Evolutionary conservation across 2,888 invertebrate species (phyloP).

Genomic region (Ectropis crepuscularia): DNA sequence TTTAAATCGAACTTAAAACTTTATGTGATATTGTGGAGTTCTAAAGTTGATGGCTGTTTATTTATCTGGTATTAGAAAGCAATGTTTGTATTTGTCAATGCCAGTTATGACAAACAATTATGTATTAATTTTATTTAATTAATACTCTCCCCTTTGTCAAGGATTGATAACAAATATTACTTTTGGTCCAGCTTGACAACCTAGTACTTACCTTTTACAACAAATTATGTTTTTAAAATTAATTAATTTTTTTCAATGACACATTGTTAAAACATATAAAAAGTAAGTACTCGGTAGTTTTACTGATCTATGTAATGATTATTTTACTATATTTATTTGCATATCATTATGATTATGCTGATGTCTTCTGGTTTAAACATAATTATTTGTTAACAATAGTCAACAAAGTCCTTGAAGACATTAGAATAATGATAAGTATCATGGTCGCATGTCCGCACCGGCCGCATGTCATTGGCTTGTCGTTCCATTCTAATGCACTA

Average conservation of each 20-base stretch:
- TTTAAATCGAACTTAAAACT: constrained; percentile 34
- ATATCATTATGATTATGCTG: constrained; percentile 33
- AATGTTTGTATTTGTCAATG: constrained; percentile 46
- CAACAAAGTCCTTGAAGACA: constrained; percentile 38
- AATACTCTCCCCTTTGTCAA: constrained; percentile 6
- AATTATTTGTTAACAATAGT: background rate
- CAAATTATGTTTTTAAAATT: background rate
- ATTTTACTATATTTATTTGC: constrained; percentile 37
- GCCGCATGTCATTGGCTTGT: constrained; percentile 68
- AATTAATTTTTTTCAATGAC: background rate
- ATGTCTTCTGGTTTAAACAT: constrained; percentile 32
- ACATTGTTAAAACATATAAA: background rate
- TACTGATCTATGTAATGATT: constrained; percentile 26
- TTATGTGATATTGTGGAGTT: constrained; percentile 20
- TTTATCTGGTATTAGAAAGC: constrained; percentile 27
- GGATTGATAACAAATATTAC: constrained; percentile 24
- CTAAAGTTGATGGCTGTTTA: constrained; percentile 47
- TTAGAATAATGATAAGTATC: constrained; percentile 41
- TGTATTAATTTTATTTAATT: background rate
- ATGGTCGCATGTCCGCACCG: constrained; percentile 53
- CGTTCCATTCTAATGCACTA: constrained; percentile 65
- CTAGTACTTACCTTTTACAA: constrained; percentile 20
- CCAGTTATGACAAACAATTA: background rate
- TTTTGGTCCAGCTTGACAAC: constrained; percentile 11
- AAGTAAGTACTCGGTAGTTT: constrained; percentile 28